Evolutionary conservation across 2,888 invertebrate genomes (phyloP), one percentile per base, ranked within the genome.

Genomic region (Leptothorax acervorum): DNA sequence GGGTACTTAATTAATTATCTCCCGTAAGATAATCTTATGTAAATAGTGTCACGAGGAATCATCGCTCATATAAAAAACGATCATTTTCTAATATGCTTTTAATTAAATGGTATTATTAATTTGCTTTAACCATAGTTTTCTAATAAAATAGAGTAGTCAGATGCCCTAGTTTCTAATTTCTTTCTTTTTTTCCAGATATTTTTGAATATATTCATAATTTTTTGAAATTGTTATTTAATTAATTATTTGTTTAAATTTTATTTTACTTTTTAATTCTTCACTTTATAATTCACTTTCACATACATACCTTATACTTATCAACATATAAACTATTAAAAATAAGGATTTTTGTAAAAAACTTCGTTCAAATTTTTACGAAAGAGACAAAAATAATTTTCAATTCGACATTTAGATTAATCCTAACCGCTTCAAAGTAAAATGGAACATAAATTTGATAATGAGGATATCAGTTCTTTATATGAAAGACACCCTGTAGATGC

Each of bases 401-500:
- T 53, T 70, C 15, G 11, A 71, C 23, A 48, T 48, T 57, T 42
- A 48, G 11, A 75, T 74, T 15, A 62, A 74, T 31, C 12, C 15
- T 73, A 23, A 63, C 9, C 35, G n/a, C n/a, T 3, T 45, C 28
- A 42, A 68, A 12, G 3, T 12, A 31, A 42, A 42, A 66, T 57
- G 42, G 6, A 28, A 28, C 42, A 3, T 35, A 66, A 42, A 66
- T 65, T 42, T n/a, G 23, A 68, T 28, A 18, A 18, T 31, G 15
- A n/a, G 9, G 9, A 55, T n/a, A 55, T 66, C 23, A 53, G 42
- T 3, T 78, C 6, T 31, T 78, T 57, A 31, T 42, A 42, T n/a
- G 18, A 60, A 31, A 57, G 71, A 79, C 79, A 79, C 70, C 23
- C 45, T 35, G 23, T 79, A 79, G 45, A 60, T 48, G 45, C 9